Evolutionary conservation across 1,140 invertebrate species (phyloP), one percentile per base, ranked within the genome.

Genomic region (Drosophila navojoa): DNA sequence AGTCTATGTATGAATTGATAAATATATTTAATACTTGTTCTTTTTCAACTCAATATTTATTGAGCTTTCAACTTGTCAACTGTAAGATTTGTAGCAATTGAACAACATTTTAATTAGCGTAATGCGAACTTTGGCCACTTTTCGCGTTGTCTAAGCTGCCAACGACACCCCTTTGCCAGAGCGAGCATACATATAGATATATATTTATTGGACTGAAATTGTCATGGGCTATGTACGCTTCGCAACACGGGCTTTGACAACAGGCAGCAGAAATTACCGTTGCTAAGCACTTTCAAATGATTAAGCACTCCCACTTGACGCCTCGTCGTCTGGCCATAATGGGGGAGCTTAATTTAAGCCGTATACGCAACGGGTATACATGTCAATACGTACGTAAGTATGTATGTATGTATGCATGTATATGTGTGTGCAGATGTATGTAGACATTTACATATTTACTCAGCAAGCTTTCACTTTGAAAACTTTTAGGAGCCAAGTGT

Each of bases 211-310:
- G 25, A 53, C 54, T 71, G 53, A 44, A 10, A 35, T 64, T 38
- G 66, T 55, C 57, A 40, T 62, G 29, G 52, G 70, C 62, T 57
- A 10, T 68, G 42, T 29, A 29, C 5, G 50, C 50, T 61, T 19
- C 35, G 35, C 13, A 58, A 16, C 52, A 29, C 49, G 35, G 32
- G 50, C 19, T 49, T 9, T 11, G 6, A n/a, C 35, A 5, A 9
- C 32, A 42, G 55, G 5, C 15, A 7, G 4, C 27, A 19, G n/a
- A 50, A 68, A 63, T 32, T 49, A 72, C 71, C 50, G 71, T 73
- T 73, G 64, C 58, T 68, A 76, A 76, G 61, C 62, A 73, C 59
- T 77, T 77, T 74, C 75, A 45, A 69, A 70, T 77, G 71, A 77
- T 77, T 77, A 74, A 77, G 74, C 75, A 77, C 71, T 64, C 75